A percentile compares a stretch with the other conserved stretches of the same genome.
phyloP scores from a whole-genome alignment of 2,113 vertebrate genomes.

The Stomatorhinus ivindoensis region DNA sequence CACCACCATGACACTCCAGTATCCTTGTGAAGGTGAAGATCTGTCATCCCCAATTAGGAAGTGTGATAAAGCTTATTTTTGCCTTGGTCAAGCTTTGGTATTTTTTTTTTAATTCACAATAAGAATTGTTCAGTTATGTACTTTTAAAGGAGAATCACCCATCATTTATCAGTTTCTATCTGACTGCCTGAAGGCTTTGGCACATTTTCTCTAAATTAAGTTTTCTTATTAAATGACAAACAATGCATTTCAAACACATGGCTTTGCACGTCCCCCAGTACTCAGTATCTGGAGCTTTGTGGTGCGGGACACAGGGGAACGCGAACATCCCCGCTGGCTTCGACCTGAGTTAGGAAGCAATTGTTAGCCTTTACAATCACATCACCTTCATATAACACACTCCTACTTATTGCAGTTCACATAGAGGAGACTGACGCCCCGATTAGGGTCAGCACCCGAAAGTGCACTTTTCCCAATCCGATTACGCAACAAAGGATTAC shows the following conservation, averaged over 20 bases:
- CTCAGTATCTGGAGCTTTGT: background rate
- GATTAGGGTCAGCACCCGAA: background rate
- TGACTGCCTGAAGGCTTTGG: background rate
- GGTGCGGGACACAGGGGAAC: background rate
- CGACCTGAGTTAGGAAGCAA: background rate
- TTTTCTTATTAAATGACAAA: background rate
- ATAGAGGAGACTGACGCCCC: background rate
- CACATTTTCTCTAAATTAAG: background rate
- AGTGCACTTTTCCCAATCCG: background rate
- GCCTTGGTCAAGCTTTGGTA: background rate
- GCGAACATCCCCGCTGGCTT: background rate
- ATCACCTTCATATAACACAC: background rate
- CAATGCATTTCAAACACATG: background rate
- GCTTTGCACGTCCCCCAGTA: background rate
- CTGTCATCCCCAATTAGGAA: background rate
- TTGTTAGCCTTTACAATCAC: background rate
- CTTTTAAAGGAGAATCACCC: background rate
- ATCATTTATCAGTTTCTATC: background rate
- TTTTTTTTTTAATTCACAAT: background rate
- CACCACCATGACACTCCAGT: too few relatives aligned
- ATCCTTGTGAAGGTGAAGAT: background rate
- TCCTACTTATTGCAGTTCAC: background rate
- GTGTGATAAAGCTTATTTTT: background rate
- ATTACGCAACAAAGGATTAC: background rate
- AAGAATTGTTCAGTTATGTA: background rate